Evolutionary conservation across 2,113 vertebrate genomes (phyloP), one percentile per base, ranked within the genome.

Genomic region (Microcebus jonahi): DNA sequence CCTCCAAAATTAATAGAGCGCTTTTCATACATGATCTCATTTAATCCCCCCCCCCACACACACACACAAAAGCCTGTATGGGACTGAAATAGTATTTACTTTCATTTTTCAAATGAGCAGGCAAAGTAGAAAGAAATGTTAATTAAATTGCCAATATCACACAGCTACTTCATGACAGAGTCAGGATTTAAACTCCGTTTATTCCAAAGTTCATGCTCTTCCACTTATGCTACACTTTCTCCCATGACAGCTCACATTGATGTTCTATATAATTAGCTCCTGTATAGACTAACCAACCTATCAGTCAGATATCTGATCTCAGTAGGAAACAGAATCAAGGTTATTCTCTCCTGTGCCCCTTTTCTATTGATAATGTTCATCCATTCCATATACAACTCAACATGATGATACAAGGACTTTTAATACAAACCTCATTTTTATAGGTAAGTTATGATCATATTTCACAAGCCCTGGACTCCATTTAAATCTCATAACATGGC

Each of bases 261-360:
- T 68, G 5, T 17, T 39, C 59, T 71, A 4, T 39, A 53, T 12
- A 25, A 57, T 70, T 76, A n/a, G 6, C 50, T 8, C 15, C 65
- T 53, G 0, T 36, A 34, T 4, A 57, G 31, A 81, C 31, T 23
- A 55, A 70, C 20, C 29, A 88, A 39, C 15, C 36, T 82, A 12
- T 70, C 18, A 50, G 3, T 36, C 48, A 48, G 10, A 53, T 36
- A 59, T 1, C 45, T 48, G 48, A 63, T 21, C 70, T 53, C 6
- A 57, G 31, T 0, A 61, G 31, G 25, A 82, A 53, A 67, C 2
- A 82, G 15, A 88, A 18, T 55, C 6, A 45, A 63, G 7, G 0
- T 23, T 3, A 42, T 2, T 8, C 8, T n/a, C 21, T 45, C 17
- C 4, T 31, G 7, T 8, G 4, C 5, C 3, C 4, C 15, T 55